Conservation (phyloP, 2,888 invertebrate species). For the Elmis aenea region DNA sequence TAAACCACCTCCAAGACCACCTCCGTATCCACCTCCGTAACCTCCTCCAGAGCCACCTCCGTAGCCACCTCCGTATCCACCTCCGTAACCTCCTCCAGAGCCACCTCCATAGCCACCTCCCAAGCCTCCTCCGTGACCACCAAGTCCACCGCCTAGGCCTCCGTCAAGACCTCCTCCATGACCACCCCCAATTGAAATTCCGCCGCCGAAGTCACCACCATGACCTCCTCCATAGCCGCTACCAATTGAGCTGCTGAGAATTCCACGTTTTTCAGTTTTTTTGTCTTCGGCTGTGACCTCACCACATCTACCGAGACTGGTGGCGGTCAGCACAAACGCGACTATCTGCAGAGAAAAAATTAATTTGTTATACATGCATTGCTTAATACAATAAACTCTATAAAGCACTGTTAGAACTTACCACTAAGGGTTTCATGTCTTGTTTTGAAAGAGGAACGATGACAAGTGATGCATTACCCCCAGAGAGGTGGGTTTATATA, state of each 20-base stretch:
- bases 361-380: constrained; percentile 1
- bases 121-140: constrained; percentile 2
- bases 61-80: constrained; percentile 15
- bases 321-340: constrained; percentile 12
- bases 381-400: neutral
- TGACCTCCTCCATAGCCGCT: constrained; percentile 21
- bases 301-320: constrained; percentile 12
- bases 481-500: constrained; percentile 23
- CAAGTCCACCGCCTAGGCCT: constrained; percentile 20
- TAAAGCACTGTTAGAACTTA: no score
- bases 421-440: constrained; percentile 22
- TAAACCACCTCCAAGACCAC: constrained; percentile 13
- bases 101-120: constrained; percentile 4
- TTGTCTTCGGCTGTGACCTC: constrained; percentile 16
- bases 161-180: constrained; percentile 10
- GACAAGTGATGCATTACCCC: constrained; percentile 28
- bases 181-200: constrained; percentile 4
- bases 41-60: constrained; percentile 17
- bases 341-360: constrained; percentile 12
- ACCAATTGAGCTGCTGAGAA: constrained; percentile 27
- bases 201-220: constrained; percentile 16
- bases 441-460: constrained; percentile 21
- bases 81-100: neutral
- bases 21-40: constrained; percentile 13
- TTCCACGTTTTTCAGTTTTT: constrained; percentile 24